These are phyloP conservation scores for Dorcus hopei DNA, from an alignment of 2,888 invertebrate genomes.

Conservation along the genomic window DNA sequence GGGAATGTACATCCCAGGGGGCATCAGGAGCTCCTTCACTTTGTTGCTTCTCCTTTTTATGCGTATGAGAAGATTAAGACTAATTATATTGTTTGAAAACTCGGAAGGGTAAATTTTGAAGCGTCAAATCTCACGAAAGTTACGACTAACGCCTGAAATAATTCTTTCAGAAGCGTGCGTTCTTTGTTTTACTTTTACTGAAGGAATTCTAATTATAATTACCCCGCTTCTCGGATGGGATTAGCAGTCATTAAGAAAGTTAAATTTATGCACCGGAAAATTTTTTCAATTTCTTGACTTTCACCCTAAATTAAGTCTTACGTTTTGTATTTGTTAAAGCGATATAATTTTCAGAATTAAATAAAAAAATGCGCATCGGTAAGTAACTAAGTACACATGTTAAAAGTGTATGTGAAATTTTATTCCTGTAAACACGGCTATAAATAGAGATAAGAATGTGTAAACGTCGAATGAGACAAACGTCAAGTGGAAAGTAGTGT, in stretches of 20 bases:
- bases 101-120: slow-evolving; percentile 22
- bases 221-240: slow-evolving; percentile 16
- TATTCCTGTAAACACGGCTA: background rate
- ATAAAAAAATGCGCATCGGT: no score
- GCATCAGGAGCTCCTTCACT: slow-evolving; percentile 13
- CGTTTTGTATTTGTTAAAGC: no score
- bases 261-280: background rate
- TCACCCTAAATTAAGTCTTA: no score
- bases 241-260: slow-evolving; percentile 10
- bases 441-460: slow-evolving; percentile 15
- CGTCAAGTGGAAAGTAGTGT: slow-evolving; percentile 44
- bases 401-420: no score
- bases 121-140: slow-evolving; percentile 20
- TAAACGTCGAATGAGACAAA: slow-evolving; percentile 39
- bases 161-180: slow-evolving; percentile 19
- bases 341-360: no score
- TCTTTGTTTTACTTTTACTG: slow-evolving; percentile 19
- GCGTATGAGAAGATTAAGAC: slow-evolving; percentile 28
- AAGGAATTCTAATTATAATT: slow-evolving; percentile 25
- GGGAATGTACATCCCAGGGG: slow-evolving; percentile 20
- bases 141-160: slow-evolving; percentile 20
- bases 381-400: no score
- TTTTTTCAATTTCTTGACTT: no score
- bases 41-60: slow-evolving; percentile 22
- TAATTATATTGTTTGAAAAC: slow-evolving; percentile 29